Evolutionary conservation across 2,113 vertebrate species (phyloP).

Genomic region (Butorides virescens): DNA sequence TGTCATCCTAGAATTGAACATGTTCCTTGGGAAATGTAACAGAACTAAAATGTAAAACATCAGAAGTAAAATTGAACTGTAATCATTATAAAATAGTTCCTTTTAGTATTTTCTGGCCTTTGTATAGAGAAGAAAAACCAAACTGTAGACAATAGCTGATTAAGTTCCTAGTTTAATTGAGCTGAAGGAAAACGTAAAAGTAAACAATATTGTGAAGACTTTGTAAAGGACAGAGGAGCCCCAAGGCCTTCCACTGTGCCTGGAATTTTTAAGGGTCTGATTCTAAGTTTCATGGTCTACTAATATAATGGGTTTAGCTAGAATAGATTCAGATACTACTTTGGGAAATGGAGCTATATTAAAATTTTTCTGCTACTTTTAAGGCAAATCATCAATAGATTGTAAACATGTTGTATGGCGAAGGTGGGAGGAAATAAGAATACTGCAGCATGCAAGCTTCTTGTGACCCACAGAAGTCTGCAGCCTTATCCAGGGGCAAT

Average conservation of each 20-base stretch:
- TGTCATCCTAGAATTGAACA: neutral
- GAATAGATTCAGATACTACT: neutral
- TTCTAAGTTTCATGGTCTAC: neutral
- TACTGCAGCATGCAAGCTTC: neutral
- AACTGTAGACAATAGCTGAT: neutral
- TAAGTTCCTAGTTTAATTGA: neutral
- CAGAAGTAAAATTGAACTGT: neutral
- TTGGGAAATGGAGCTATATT: neutral
- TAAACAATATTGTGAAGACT: neutral
- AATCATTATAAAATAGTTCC: neutral
- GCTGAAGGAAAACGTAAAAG: neutral
- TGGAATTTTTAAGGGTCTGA: neutral
- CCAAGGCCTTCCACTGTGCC: neutral
- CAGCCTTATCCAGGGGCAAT: neutral
- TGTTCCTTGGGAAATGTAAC: neutral
- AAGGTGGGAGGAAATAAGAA: neutral
- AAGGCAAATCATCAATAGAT: neutral
- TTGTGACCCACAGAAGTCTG: neutral
- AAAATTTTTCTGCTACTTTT: neutral
- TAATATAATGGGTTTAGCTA: neutral
- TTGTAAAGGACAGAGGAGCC: neutral
- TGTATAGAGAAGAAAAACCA: neutral
- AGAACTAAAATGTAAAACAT: neutral
- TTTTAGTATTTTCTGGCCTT: neutral
- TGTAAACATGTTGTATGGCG: neutral